Percentiles rank a stretch among this genome's conserved stretches.
Conservation (phyloP, 2,888 invertebrate species). For the Oscheius myriophilus region DNA sequence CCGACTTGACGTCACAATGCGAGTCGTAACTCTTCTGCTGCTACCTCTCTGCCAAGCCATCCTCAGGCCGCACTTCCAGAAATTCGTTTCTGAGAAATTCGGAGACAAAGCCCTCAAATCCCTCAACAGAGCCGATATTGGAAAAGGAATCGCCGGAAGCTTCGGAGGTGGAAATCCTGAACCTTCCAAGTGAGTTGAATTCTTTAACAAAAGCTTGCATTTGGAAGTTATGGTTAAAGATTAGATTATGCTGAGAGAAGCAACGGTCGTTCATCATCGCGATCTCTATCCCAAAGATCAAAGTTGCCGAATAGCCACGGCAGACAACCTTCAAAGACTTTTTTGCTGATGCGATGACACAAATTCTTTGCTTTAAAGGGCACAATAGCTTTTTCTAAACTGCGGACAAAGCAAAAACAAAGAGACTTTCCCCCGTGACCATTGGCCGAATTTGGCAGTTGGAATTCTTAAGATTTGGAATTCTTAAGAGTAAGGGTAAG, state of each 20-base stretch:
- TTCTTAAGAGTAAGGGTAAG: too few relatives aligned
- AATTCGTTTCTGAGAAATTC: slow-evolving; percentile 13
- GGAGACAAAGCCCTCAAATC: slow-evolving; percentile 6
- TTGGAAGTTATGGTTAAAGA: neutral
- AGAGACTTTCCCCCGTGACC: too few relatives aligned
- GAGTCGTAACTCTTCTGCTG: neutral
- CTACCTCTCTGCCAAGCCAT: slow-evolving; percentile 8
- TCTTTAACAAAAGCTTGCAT: neutral
- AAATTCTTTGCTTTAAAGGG: too few relatives aligned
- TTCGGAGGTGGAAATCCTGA: slow-evolving; percentile 22
- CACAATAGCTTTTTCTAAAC: too few relatives aligned
- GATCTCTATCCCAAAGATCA: slow-evolving; percentile 8
- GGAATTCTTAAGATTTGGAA: too few relatives aligned
- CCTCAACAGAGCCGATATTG: slow-evolving; percentile 16
- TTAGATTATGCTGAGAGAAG: neutral
- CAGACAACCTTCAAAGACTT: too few relatives aligned
- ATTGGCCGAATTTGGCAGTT: too few relatives aligned
- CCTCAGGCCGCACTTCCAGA: slow-evolving; percentile 13
- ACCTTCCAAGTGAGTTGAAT: slow-evolving; percentile 14
- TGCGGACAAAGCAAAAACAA: too few relatives aligned
- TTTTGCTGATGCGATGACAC: too few relatives aligned
- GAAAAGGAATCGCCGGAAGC: slow-evolving; percentile 15
- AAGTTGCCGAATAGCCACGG: slow-evolving; percentile 1
- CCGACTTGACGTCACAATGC: too few relatives aligned
- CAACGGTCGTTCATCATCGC: too few relatives aligned